Percentiles rank a stretch among this genome's conserved stretches.
Evolutionary conservation across 2,888 invertebrate species (phyloP).

Genomic region (Ectemnius cavifrons): DNA sequence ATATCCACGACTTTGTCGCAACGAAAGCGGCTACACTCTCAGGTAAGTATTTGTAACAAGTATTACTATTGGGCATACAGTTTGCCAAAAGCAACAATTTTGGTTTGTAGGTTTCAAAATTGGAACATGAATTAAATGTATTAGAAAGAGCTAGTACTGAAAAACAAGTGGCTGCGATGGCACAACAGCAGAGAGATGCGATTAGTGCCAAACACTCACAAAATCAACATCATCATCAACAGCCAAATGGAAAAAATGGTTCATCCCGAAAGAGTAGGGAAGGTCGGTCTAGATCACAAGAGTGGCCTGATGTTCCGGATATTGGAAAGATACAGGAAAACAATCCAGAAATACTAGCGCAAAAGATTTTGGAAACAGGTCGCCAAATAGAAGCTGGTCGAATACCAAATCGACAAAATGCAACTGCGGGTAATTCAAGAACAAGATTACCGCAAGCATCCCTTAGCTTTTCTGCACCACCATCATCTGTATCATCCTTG

Average conservation of each 20-base stretch:
- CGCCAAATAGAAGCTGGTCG: constrained; percentile 93
- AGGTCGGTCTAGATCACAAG: constrained; percentile 89
- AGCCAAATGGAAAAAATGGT: constrained; percentile 73
- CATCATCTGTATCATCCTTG: constrained; percentile 57
- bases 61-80: neutral
- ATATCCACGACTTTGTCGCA: constrained; percentile 91
- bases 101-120: constrained; percentile 80
- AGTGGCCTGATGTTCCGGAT: constrained; percentile 95
- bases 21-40: constrained; percentile 90
- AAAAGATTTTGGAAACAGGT: constrained; percentile 93
- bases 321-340: constrained; percentile 94
- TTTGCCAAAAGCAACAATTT: neutral
- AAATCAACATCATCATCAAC: constrained; percentile 69
- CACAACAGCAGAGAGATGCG: constrained; percentile 76
- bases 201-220: constrained; percentile 61
- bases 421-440: constrained; percentile 51
- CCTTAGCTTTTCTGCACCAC: constrained; percentile 68
- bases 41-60: constrained; percentile 78
- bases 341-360: constrained; percentile 93
- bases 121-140: constrained; percentile 88
- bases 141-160: constrained; percentile 87
- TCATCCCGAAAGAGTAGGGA: constrained; percentile 84
- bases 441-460: constrained; percentile 74
- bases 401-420: constrained; percentile 71
- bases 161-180: constrained; percentile 80